Base-by-base conservation (phyloP, 1,140 invertebrate species). In the Frieseomelitta varia region DNA sequence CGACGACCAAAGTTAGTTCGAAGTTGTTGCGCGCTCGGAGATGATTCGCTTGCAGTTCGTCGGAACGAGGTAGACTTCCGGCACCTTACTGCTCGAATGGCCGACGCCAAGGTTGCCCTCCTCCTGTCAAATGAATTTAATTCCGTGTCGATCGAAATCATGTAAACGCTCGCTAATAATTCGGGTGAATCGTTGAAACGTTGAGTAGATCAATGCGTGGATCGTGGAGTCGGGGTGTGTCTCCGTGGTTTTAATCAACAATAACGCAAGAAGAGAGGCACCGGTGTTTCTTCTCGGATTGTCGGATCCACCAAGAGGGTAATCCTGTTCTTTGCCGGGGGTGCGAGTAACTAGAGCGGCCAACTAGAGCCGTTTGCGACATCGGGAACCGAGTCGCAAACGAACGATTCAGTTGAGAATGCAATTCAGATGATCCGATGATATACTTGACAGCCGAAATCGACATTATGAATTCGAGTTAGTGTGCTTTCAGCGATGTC, bases 81-180 rank as follows among this genome's bases (percentile, higher is more conserved):
- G 88, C 58, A 78, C 61, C 65, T 87, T 79, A 82, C 39, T 81
- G 65, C 68, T 80, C 80, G 73, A 90, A 90, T 90, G 89, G 89
- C 89, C 27, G 89, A 90, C 78, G 30, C 73, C 73, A 74, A 79
- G 67, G 79, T 84, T 84, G 55, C 19, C 61, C 47, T 80, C 81
- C 84, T 84, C 84, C 88, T 85, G 81, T 88, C 88, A 89, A 81
- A 74, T 63, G 53, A 27, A 76, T 69, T 88, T n/a, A 65, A 58
- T 80, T 69, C 39, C 11, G 55, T 27, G 39, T 68, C 58, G 27
- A 34, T 51, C 53, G 24, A 65, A 86, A 82, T 21, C 86, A 89
- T 89, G 86, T 88, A 77, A 89, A 86, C 73, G 74, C 72, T 39
- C 19, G 53, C 51, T 21, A 27, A 12, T 51, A n/a, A 0, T 12